Base-by-base conservation (phyloP, 2,797 vertebrate genomes). In the Clamator glandarius region DNA sequence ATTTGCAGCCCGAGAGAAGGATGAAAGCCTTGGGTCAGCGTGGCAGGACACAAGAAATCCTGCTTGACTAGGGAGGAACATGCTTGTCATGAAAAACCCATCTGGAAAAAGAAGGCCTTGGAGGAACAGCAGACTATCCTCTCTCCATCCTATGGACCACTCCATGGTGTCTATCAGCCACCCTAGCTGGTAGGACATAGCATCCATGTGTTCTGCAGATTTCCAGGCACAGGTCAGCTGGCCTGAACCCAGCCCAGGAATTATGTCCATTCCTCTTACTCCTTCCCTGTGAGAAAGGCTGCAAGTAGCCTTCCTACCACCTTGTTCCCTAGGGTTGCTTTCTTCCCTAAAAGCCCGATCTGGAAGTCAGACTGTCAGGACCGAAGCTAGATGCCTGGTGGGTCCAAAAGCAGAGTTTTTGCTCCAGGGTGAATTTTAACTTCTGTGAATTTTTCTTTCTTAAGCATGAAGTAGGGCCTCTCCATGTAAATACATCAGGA, bases 231-330 rank as follows among this genome's bases (percentile, higher is more conserved):
- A 51, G 20, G 6, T 62, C 70, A 75, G 11, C 31, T 1, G 4
- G 11, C 6, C 78, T 59, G 70, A 76, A 62, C 15, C 3, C 24
- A 87, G 8, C 8, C 29, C 48, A 73, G 52, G 62, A 84, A 44
- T 29, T 15, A 26, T 3, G 0, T 44, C 41, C 3, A 0, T 36
- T 26, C 18, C 23, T 7, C 14, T 23, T 9, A 62, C 5, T 5
- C 25, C 21, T 63, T 62, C 15, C 11, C 36, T n/a, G 16, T 8
- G 12, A n/a, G 72, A 64, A 36, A 36, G 2, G 3, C 26, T 80
- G 54, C 6, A 16, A 64, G 46, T 10, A 83, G 6, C n/a, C 23
- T 9, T 83, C 39, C 35, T 72, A 44, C 21, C 39, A 75, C 24
- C 62, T 55, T 16, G 5, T 3, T 81, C 62, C 54, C 4, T 4